Evolutionary conservation across 2,888 invertebrate species (phyloP).

Genomic region (Hydropsyche betteni): DNA sequence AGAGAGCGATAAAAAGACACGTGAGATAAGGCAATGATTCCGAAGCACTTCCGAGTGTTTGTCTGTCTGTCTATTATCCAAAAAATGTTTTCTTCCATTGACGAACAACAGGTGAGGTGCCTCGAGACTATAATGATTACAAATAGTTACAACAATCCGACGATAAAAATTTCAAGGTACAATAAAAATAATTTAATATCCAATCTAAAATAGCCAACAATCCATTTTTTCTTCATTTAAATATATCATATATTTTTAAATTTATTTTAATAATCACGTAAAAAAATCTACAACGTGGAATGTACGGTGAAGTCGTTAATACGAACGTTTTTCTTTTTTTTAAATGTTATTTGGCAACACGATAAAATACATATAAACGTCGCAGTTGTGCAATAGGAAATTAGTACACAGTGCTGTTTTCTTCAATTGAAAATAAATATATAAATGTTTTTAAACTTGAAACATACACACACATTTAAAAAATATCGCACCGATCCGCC

Average conservation of each 20-base stretch:
- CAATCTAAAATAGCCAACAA: slow-evolving; percentile 52
- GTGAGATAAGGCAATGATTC: slow-evolving; percentile 47
- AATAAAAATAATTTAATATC: slow-evolving; percentile 52
- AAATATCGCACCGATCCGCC: too few species aligned
- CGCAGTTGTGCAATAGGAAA: too few species aligned
- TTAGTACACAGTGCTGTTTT: too few species aligned
- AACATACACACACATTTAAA: too few species aligned
- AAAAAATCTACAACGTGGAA: slow-evolving; percentile 56
- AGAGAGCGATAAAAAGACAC: slow-evolving; percentile 44
- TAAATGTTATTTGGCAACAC: slow-evolving; percentile 63
- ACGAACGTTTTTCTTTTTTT: slow-evolving; percentile 53
- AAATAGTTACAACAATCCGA: slow-evolving; percentile 50
- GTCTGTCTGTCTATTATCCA: slow-evolving; percentile 11
- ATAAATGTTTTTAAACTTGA: too few species aligned
- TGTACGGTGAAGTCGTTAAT: slow-evolving; percentile 59
- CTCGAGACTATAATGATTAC: slow-evolving; percentile 44
- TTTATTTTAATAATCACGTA: slow-evolving; percentile 47
- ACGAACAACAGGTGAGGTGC: slow-evolving; percentile 39
- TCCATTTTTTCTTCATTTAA: slow-evolving; percentile 39
- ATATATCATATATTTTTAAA: too few species aligned
- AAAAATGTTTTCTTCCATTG: not conserved
- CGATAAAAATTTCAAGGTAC: slow-evolving; percentile 48
- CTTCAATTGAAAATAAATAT: too few species aligned
- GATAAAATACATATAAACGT: slow-evolving; percentile 48
- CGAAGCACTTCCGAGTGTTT: slow-evolving; percentile 41